Percentiles rank a stretch among this genome's conserved stretches.
Conservation (phyloP, 2,888 invertebrate species). For the Sisyra terminalis region DNA sequence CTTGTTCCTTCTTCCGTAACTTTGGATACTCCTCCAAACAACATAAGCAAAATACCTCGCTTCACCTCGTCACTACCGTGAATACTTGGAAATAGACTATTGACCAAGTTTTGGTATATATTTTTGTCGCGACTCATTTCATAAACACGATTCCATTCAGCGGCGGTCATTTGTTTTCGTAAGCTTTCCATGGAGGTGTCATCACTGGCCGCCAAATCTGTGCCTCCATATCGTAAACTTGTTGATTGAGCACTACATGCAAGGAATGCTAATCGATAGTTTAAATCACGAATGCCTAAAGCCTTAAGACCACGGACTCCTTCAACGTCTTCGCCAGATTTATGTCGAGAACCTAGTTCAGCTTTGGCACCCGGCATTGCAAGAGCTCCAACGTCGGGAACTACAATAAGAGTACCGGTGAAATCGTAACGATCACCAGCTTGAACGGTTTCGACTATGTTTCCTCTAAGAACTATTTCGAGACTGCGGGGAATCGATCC, state of each 20-base stretch:
- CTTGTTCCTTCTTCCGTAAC: slow-evolving; percentile 82
- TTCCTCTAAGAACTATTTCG: slow-evolving; percentile 86
- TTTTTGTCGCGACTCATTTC: slow-evolving; percentile 92
- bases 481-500: slow-evolving; percentile 94
- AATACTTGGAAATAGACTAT: slow-evolving; percentile 87
- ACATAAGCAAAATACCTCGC: slow-evolving; percentile 75
- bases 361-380: slow-evolving; percentile 75
- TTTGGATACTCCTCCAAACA: slow-evolving; percentile 96
- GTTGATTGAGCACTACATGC: slow-evolving; percentile 84
- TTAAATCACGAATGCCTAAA: slow-evolving; percentile 71
- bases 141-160: slow-evolving; percentile 89
- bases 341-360: slow-evolving; percentile 61
- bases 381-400: slow-evolving; percentile 86
- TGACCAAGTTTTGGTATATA: slow-evolving; percentile 78
- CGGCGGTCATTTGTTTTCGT: slow-evolving; percentile 85
- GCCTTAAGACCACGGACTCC: slow-evolving; percentile 79
- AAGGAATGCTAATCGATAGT: slow-evolving; percentile 81
- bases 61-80: slow-evolving; percentile 97
- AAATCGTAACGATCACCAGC: slow-evolving; percentile 77
- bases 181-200: slow-evolving; percentile 73
- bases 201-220: slow-evolving; percentile 70
- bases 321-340: slow-evolving; percentile 48
- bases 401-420: slow-evolving; percentile 89
- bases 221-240: slow-evolving; percentile 74
- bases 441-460: slow-evolving; percentile 92